Base-by-base conservation (phyloP, 2,797 vertebrate species). In the Mastacembelus armatus region DNA sequence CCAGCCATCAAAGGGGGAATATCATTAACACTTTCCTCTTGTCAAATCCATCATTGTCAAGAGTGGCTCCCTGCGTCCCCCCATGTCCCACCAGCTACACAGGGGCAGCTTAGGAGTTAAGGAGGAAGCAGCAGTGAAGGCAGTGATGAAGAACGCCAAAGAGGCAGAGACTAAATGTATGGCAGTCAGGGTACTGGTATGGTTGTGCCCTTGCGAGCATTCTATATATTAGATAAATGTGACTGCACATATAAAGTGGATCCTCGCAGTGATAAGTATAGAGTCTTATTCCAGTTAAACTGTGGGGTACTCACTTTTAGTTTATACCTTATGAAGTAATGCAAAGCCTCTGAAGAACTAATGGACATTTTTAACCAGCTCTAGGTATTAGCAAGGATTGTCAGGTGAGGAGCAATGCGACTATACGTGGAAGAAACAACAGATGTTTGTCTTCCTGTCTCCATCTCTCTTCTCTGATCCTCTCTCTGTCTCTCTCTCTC, bases 11-110 rank as follows among this genome's bases (percentile, higher is more conserved):
- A 94, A 94, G 88, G 91, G 82, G 84, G 93, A 94, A 94, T 94
- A 94, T 97, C 96, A 96, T 98, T 98, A 98, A 95, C 95, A 94
- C 95, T 95, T 95, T 94, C 95, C 96, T 95, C 91, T 95, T 95
- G 95, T 93, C 92, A 94, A 94, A 98, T 98, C 95, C 87, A 96
- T 99, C 96, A 97, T 94, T 97, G 96, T 97, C 96, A 96, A 67
- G 85, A 90, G 86, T 81, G 91, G 86, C 90, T 90, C 95, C 92
- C 90, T 88, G 88, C 71, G 47, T 92, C 91, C 88, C n/a, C 67
- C 77, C 62, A 33, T 52, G 71, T 87, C 88, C 86, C 85, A 85
- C 67, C 92, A 93, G 90, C 94, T 90, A 71, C 80, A 80, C 56
- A 47, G 71, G 81, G 81, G 71, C 85, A 75, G 79, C 68, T 72